These are phyloP conservation scores for Caiman crocodilus DNA, from an alignment of 2,797 vertebrate species.

Conservation along the genomic window DNA sequence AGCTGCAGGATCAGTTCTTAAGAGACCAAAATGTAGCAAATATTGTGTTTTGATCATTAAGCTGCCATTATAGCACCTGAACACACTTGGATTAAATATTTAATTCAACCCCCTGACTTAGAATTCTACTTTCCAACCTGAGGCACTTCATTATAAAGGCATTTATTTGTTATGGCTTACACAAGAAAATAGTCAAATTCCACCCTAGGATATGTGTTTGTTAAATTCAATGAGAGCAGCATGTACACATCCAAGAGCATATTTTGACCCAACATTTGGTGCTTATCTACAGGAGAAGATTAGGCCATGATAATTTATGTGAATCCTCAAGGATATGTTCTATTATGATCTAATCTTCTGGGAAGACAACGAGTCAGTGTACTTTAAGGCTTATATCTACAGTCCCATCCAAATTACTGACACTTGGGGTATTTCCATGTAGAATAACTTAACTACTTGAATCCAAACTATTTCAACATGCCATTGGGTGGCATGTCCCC, in stretches of 20 bases:
- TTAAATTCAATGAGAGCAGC: background rate
- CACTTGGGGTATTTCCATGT: background rate
- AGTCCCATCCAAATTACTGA: background rate
- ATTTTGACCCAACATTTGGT: background rate
- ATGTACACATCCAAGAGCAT: background rate
- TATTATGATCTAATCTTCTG: background rate
- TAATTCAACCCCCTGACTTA: constrained; percentile 36
- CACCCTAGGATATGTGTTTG: background rate
- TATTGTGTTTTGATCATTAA: background rate
- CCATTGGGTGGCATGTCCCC: constrained; percentile 10
- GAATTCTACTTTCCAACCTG: background rate
- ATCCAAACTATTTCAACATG: background rate
- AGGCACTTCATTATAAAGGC: constrained; percentile 56
- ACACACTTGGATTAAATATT: background rate
- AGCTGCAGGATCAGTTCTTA: background rate
- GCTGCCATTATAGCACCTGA: background rate
- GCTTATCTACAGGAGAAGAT: background rate
- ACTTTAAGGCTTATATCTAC: constrained; percentile 24
- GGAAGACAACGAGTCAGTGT: background rate
- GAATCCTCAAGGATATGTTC: background rate
- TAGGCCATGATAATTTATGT: background rate
- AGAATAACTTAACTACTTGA: constrained; percentile 19
- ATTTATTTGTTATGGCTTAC: constrained; percentile 57
- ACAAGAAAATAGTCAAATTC: constrained; percentile 3
- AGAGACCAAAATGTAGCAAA: constrained; percentile 4